Base-by-base conservation (phyloP, 2,113 vertebrate genomes). In the Plectropomus leopardus region DNA sequence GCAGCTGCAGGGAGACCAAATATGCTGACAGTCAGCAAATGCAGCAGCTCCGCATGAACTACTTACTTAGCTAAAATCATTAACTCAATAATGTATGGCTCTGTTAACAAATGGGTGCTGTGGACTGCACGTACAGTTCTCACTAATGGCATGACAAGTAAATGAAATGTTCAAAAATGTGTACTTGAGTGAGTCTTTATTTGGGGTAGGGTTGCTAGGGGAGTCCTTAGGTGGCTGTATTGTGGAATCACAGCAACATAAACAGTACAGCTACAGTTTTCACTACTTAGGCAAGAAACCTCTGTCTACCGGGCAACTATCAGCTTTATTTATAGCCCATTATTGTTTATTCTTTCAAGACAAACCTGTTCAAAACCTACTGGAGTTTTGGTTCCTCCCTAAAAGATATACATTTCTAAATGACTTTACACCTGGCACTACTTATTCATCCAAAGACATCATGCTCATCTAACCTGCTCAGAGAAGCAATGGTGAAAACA, bases 1-100 rank as follows among this genome's bases (percentile, higher is more conserved):
- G 77, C 87, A 90, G 86, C 86, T 88, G 85, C 13, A 55, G n/a
- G 42, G 24, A 74, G 59, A 67, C 51, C 45, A 64, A 86, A 78
- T 71, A 71, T 69, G 89, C 86, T 87, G 83, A 92, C 70, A 81
- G 69, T 72, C 67, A 81, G 78, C 44, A 87, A 68, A 82, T 3
- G 2, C 70, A 81, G 73, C 72, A 67, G 65, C 51, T 57, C 64
- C 45, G 47, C 60, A 53, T 26, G 4, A 83, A 84, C 73, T 66
- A 5, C 45, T 34, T 50, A 50, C 44, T n/a, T 2, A 4, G 34
- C 58, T 64, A 55, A 83, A 85, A 82, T 73, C 44, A 71, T 86
- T 80, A 69, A 88, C 58, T 79, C 55, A 58, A 64, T 85, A 77
- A 87, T 80, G 59, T 60, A 75, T 47, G 23, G 42, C 77, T 76